Base-by-base conservation (phyloP, 2,888 invertebrate genomes). In the Seira ritae region DNA sequence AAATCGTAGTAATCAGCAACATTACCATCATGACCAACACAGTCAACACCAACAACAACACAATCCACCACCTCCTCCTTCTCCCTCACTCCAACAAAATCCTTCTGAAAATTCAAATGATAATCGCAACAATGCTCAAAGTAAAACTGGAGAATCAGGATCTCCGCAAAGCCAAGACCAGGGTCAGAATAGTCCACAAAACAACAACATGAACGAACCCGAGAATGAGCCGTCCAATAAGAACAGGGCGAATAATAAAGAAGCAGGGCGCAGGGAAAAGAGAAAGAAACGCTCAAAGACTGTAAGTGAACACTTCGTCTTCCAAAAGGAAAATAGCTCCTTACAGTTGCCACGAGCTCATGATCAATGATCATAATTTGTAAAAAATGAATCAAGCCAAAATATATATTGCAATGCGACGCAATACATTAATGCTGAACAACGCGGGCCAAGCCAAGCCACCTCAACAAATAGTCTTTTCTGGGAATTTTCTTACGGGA, bases 281-380 rank as follows among this genome's bases (percentile, higher is more conserved):
- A 42, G 62, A 79, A 79, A 79, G 72, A 79, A 67, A 79, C 79
- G 72, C 24, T 67, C 79, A 55, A 79, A 79, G 72, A 37, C 60
- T 79, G 79, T 79, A 79, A 79, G 79, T 79, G n/a, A n/a, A n/a
- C n/a, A n/a, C n/a, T n/a, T n/a, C n/a, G n/a, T n/a, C n/a, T n/a
- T n/a, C n/a, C n/a, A n/a, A n/a, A n/a, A n/a, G n/a, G n/a, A n/a
- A n/a, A n/a, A n/a, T n/a, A n/a, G n/a, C n/a, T n/a, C n/a, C n/a
- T n/a, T n/a, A n/a, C n/a, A n/a, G n/a, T n/a, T n/a, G n/a, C n/a
- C n/a, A n/a, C n/a, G n/a, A n/a, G n/a, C n/a, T n/a, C n/a, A n/a
- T n/a, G n/a, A n/a, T n/a, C n/a, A 65, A 37, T 37, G 31, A 24
- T 50, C 60, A 1, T 1, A 22, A 24, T 20, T 19, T 77, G 42